phyloP scores from a whole-genome alignment of 2,888 invertebrate genomes.

The Onthophagus sagittarius region DNA sequence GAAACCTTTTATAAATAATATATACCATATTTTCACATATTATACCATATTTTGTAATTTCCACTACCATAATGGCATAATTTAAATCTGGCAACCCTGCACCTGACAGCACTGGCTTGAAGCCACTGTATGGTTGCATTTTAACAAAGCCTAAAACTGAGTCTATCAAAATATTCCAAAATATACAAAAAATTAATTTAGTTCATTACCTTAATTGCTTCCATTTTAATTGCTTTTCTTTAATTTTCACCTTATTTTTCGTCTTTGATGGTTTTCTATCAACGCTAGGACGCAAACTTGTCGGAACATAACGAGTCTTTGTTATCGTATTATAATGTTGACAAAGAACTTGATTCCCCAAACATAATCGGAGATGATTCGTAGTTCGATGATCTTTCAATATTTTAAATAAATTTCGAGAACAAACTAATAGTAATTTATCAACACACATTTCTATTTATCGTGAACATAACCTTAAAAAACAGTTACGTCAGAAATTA shows the following conservation, averaged over 20 bases:
- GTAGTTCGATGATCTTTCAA: background rate
- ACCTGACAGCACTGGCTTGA: too few species aligned
- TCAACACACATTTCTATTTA: background rate
- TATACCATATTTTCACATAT: too few species aligned
- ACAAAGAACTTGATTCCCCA: background rate
- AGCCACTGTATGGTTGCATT: too few species aligned
- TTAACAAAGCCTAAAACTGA: too few species aligned
- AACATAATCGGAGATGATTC: background rate
- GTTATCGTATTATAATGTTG: background rate
- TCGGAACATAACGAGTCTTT: background rate
- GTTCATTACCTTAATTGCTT: background rate
- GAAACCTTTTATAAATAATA: too few species aligned
- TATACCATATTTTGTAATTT: too few species aligned
- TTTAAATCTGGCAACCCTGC: too few species aligned
- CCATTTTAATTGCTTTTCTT: background rate
- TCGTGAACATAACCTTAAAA: background rate
- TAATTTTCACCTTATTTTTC: background rate
- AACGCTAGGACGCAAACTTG: background rate
- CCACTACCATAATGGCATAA: too few species aligned
- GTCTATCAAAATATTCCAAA: background rate
- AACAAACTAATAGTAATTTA: constrained; percentile 5
- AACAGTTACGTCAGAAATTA: background rate
- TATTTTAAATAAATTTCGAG: constrained; percentile 9
- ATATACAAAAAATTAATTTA: background rate
- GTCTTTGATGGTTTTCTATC: background rate